A percentile compares a stretch with the other conserved stretches of the same genome.
phyloP scores from a whole-genome alignment of 1,140 invertebrate species.

The Cydia pomonella region DNA sequence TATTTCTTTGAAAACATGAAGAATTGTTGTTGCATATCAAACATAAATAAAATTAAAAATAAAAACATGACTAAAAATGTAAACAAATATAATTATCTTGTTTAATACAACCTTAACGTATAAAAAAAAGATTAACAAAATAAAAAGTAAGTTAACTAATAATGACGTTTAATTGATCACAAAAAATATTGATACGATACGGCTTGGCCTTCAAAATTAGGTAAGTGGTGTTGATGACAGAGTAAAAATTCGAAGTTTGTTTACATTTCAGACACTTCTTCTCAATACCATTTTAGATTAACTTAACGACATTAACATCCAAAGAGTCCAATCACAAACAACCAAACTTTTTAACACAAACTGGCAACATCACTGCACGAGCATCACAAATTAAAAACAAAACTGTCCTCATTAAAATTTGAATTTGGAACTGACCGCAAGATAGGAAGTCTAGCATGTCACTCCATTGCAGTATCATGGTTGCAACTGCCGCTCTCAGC shows the following conservation, averaged over 20 bases:
- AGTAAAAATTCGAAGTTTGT: neutral
- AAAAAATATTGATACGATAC: no score
- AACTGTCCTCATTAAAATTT: constrained; percentile 38
- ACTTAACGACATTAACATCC: neutral
- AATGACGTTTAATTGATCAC: no score
- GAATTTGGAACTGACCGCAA: constrained; percentile 58
- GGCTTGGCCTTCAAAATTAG: neutral
- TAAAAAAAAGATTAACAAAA: no score
- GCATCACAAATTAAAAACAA: constrained; percentile 35
- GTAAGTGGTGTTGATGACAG: neutral
- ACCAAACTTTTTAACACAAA: neutral
- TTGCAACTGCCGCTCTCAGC: constrained; percentile 59
- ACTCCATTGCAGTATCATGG: constrained; percentile 73
- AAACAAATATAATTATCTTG: neutral
- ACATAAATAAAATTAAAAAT: neutral
- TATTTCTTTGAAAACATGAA: neutral
- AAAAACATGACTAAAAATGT: neutral
- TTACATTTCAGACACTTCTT: neutral
- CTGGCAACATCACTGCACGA: constrained; percentile 7
- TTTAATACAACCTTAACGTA: no score
- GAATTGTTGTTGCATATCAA: neutral
- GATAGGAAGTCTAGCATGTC: constrained; percentile 70
- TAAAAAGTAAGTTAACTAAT: no score
- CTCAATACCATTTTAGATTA: neutral
- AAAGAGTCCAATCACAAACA: neutral